Evolutionary conservation across 2,113 vertebrate species (phyloP).

Genomic region (Artemisiospiza belli): DNA sequence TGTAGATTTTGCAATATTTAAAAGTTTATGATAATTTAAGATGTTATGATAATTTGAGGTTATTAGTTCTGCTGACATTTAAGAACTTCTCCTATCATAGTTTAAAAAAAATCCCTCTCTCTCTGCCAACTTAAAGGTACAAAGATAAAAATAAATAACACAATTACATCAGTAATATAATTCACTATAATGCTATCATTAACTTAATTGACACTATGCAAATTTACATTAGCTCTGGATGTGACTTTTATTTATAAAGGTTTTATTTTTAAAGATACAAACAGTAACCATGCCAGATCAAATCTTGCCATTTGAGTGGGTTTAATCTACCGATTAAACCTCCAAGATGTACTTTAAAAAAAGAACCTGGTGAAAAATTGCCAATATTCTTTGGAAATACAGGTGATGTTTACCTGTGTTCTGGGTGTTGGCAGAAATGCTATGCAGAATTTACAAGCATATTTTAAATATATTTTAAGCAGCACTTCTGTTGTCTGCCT

Average conservation of each 20-base stretch:
- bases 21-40: background rate
- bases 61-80: background rate
- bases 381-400: background rate
- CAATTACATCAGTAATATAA: background rate
- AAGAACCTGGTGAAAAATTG: background rate
- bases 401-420: background rate
- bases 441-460: background rate
- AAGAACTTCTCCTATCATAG: background rate
- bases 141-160: conserved; percentile 9
- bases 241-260: background rate
- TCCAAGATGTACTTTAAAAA: background rate
- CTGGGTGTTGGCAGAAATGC: background rate
- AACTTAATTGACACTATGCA: background rate
- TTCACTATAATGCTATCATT: background rate
- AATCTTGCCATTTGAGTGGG: background rate
- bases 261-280: conserved; percentile 12
- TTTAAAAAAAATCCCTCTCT: background rate
- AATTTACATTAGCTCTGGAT: background rate
- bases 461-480: background rate
- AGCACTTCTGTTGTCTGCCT: background rate
- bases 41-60: background rate
- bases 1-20: background rate
- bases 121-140: background rate
- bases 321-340: background rate
- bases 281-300: background rate